Conservation (phyloP, 2,113 vertebrate species). For the Vimba vimba region DNA sequence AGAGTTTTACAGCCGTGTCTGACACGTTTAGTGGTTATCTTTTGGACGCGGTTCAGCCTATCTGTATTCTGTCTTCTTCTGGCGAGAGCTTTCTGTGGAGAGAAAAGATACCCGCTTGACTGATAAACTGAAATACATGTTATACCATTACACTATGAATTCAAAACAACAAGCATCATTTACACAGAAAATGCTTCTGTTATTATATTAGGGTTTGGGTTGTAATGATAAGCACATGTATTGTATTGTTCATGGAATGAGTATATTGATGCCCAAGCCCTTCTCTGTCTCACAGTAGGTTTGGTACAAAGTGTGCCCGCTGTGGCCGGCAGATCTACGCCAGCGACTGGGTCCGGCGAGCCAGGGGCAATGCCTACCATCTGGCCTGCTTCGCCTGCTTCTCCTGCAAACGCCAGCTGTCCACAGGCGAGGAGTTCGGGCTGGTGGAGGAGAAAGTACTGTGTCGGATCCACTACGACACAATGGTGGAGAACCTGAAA, state of each 20-base stretch:
- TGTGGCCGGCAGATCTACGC: constrained; percentile 96
- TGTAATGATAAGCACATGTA: background rate
- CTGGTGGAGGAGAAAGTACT: constrained; percentile 97
- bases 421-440: constrained; percentile 96
- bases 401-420: constrained; percentile 96
- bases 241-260: background rate
- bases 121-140: too few relatives aligned
- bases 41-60: constrained; percentile 25
- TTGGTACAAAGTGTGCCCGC: constrained; percentile 96
- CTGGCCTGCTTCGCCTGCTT: constrained; percentile 97
- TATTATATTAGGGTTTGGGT: background rate
- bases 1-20: constrained; percentile 12
- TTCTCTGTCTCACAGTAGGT: constrained; percentile 83
- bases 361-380: constrained; percentile 94
- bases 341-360: constrained; percentile 97
- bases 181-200: background rate
- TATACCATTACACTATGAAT: background rate
- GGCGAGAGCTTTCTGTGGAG: background rate
- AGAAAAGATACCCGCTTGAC: background rate
- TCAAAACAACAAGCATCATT: background rate
- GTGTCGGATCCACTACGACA: constrained; percentile 97
- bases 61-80: constrained; percentile 25
- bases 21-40: background rate
- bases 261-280: constrained; percentile 52
- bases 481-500: constrained; percentile 98